Evolutionary conservation across 2,113 vertebrate genomes (phyloP).

Genomic region (Pleuronectes platessa): DNA sequence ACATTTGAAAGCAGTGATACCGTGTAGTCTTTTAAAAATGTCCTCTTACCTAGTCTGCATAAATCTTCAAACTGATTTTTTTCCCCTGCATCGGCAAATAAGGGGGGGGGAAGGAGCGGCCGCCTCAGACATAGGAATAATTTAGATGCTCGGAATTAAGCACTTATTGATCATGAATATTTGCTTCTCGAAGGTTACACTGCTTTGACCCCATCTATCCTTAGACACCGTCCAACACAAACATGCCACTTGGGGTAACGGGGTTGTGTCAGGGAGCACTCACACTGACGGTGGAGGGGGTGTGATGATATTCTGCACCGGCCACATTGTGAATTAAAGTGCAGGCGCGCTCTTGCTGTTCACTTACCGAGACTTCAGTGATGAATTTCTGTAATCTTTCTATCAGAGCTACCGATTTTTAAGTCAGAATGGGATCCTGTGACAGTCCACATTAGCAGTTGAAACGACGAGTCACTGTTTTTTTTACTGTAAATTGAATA

Average conservation of each 20-base stretch:
- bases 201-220: constrained; percentile 79
- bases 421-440: background rate
- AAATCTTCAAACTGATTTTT: constrained; percentile 71
- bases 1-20: constrained; percentile 78
- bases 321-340: background rate
- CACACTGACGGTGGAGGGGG: constrained; percentile 35
- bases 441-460: background rate
- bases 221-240: constrained; percentile 71
- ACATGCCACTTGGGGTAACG: constrained; percentile 71
- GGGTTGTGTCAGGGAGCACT: constrained; percentile 65
- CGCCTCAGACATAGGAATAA: constrained; percentile 71
- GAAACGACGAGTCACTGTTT: background rate
- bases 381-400: background rate
- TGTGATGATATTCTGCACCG: constrained; percentile 26
- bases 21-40: constrained; percentile 76
- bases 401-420: background rate
- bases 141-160: constrained; percentile 82
- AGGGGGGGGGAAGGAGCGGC: constrained; percentile 7
- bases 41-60: constrained; percentile 75
- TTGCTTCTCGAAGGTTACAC: constrained; percentile 83
- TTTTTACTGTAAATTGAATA: background rate
- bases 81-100: constrained; percentile 37
- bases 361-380: background rate
- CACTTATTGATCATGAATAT: constrained; percentile 85
- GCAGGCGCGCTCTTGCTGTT: background rate